Evolutionary conservation across 2,797 vertebrate species (phyloP), one percentile per base, ranked within the genome.

Genomic region (Varecia variegata): DNA sequence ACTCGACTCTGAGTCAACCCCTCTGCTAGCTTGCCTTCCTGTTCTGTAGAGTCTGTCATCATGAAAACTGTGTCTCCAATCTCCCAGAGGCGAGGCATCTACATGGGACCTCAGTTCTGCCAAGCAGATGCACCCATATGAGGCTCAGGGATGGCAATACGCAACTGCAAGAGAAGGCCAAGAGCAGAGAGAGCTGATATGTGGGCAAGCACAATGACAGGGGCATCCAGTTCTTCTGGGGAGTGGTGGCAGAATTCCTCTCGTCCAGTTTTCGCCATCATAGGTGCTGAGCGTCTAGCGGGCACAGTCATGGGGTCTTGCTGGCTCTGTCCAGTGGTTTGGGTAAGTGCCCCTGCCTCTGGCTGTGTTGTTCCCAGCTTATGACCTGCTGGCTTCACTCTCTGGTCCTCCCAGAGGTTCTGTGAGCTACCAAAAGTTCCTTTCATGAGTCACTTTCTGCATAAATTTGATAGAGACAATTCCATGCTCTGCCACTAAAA

Each of bases 231-330:
- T 21, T 83, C 21, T 56, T 54, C 50, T 30, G 15, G 80, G 14
- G 45, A 30, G 23, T 23, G 25, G 35, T 4, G 21, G 35, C 32
- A 71, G 68, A 62, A 30, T 45, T 82, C 1, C 10, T 73, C 1
- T 0, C 1, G 14, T 30, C 3, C 40, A 7, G 73, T 52, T 73
- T 40, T 85, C 58, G 43, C 52, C 86, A 77, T 30, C 2, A 3
- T 7, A 27, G 11, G 2, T 12, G 27, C 71, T 50, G 23, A 56
- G 54, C 14, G 10, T 1, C 40, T 73, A 40, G 20, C 0, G 7
- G 52, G 2, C 38, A 40, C 2, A 2, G 14, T 23, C 3, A 0
- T 11, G 20, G 52, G 7, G 20, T 8, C 38, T 68, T 43, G 21
- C 21, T 56, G 77, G 14, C 60, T 76, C 32, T 47, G 0, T 84